Base-by-base conservation (phyloP, 2,888 invertebrate genomes). In the Leptogaster cylindrica region DNA sequence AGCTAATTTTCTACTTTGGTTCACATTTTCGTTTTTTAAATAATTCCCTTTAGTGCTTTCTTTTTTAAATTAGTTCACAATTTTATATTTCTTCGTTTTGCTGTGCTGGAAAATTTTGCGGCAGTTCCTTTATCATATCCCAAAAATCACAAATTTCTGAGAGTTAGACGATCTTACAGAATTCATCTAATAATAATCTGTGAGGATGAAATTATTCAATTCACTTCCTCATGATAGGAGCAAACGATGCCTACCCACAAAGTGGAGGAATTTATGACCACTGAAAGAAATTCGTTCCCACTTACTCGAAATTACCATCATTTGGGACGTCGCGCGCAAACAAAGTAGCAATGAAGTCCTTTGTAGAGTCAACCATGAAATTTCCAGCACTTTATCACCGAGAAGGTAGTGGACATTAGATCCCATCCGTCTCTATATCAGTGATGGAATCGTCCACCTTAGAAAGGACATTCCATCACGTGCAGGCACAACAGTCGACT, bases 221-320 rank as follows among this genome's bases (percentile, higher is more conserved):
- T 36, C 3, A 10, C 36, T 36, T 12, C 4, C 10, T 36, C n/a
- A 12, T n/a, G 10, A 36, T 36, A 36, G 14, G 14, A 36, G 14
- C 36, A 36, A 36, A 36, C 36, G 36, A 36, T n/a, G n/a, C n/a
- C n/a, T 36, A 36, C n/a, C 36, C 36, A 36, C 36, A 36, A 36
- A 36, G 36, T n/a, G 10, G 36, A 36, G 14, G 14, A 36, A 36
- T 36, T 36, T 36, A 36, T 36, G 36, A 10, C 36, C 36, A 36
- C 36, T 36, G 36, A 36, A n/a, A 36, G 36, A 36, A 36, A 36
- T 36, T 36, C 36, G 36, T 36, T 14, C 36, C 36, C 36, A 36
- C 36, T 36, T 36, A 36, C 14, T 14, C 36, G 36, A 36, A 36
- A 36, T 36, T 14, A 36, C 36, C 36, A 36, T 36, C 36, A 36